A percentile compares a stretch with the other conserved stretches of the same genome.
phyloP scores from a whole-genome alignment of 2,797 vertebrate species.

The Acipenser transmontanus region DNA sequence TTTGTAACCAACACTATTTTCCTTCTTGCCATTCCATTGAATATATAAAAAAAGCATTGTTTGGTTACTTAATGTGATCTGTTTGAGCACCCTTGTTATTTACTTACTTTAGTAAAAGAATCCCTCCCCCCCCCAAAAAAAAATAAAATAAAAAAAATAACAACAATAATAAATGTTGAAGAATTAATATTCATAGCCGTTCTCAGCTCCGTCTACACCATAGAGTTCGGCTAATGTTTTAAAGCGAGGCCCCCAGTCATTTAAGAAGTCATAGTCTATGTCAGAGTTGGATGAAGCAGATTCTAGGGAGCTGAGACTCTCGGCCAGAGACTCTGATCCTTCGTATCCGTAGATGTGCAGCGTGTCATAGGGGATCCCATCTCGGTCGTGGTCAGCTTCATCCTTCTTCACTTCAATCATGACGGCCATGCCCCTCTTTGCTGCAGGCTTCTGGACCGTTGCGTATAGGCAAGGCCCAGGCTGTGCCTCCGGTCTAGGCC shows the following conservation, averaged over 20 bases:
- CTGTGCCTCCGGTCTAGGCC: slow-evolving; percentile 15
- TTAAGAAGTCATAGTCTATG: slow-evolving; percentile 88
- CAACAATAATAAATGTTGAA: not conserved
- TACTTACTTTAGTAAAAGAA: too few species aligned
- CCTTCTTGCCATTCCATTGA: too few species aligned
- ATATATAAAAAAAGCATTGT: too few species aligned
- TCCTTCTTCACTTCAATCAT: slow-evolving; percentile 94
- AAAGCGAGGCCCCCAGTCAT: slow-evolving; percentile 91
- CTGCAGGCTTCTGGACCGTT: slow-evolving; percentile 67
- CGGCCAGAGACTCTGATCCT: slow-evolving; percentile 80
- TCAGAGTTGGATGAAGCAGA: slow-evolving; percentile 73
- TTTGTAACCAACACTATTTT: too few species aligned
- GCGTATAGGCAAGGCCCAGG: slow-evolving; percentile 60
- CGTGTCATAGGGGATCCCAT: slow-evolving; percentile 82
- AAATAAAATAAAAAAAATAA: too few species aligned
- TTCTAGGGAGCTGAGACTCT: slow-evolving; percentile 84
- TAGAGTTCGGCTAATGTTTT: slow-evolving; percentile 89
- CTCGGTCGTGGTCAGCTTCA: slow-evolving; percentile 84
- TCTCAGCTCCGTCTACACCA: slow-evolving; percentile 61
- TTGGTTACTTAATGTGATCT: too few species aligned
- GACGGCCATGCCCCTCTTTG: slow-evolving; percentile 80
- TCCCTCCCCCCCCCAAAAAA: too few species aligned
- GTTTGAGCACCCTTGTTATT: too few species aligned
- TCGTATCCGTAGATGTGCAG: slow-evolving; percentile 92
- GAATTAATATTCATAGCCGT: slow-evolving; percentile 63